phyloP scores from a whole-genome alignment of 1,140 invertebrate genomes.

The Contarinia nasturtii region DNA sequence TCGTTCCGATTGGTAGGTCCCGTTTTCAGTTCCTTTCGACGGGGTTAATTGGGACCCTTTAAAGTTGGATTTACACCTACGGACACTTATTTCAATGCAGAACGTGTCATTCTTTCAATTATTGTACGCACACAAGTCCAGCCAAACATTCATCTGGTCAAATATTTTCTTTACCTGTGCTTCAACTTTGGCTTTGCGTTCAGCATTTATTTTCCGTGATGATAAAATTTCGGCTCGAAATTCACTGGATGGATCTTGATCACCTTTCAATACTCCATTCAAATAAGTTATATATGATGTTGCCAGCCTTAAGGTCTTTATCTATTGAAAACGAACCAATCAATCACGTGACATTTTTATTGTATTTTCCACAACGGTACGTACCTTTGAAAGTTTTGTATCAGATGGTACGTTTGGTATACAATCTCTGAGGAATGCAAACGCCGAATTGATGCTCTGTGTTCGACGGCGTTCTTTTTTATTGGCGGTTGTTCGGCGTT shows the following conservation, averaged over 20 bases:
- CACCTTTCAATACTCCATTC: conserved; percentile 52
- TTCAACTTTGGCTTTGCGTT: neutral
- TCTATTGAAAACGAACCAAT: conserved; percentile 25
- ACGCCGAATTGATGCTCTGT: conserved; percentile 88
- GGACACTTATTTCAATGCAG: too few species aligned
- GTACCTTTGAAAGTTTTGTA: conserved; percentile 76
- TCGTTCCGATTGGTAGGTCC: too few species aligned
- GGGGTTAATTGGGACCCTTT: too few species aligned
- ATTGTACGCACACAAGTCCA: too few species aligned
- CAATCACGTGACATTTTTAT: neutral
- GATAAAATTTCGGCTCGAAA: conserved; percentile 5
- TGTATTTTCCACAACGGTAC: conserved; percentile 3
- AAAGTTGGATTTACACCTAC: too few species aligned
- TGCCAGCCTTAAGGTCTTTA: conserved; percentile 71
- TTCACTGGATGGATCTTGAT: conserved; percentile 12
- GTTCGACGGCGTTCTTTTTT: conserved; percentile 85
- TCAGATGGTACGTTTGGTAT: conserved; percentile 92
- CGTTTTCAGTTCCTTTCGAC: too few species aligned
- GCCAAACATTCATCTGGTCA: too few species aligned
- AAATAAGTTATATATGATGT: conserved; percentile 80
- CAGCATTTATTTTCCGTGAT: conserved; percentile 4
- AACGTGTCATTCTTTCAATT: too few species aligned
- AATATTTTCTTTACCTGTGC: neutral
- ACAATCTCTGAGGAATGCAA: conserved; percentile 74
- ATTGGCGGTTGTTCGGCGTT: conserved; percentile 69